These are phyloP conservation scores for Neosilurus hyrtlii DNA, from an alignment of 2,797 vertebrate species.

Conservation along the genomic window DNA sequence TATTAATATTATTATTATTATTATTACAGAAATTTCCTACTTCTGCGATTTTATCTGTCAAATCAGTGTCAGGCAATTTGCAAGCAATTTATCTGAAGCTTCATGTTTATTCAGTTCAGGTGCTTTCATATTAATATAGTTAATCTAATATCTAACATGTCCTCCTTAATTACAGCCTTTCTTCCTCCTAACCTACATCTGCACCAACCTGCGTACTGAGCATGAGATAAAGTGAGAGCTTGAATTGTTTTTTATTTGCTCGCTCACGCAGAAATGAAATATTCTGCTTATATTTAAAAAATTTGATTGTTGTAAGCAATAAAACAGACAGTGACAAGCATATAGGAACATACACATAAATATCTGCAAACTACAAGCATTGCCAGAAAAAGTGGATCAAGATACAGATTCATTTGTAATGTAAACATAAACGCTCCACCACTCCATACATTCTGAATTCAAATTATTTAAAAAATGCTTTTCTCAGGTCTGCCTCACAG, in stretches of 20 bases:
- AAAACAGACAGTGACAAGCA: not conserved
- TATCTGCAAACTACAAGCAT: not conserved
- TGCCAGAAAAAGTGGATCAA: not conserved
- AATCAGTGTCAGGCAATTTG: not conserved
- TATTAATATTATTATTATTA: not conserved
- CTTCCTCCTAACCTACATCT: constrained; percentile 47
- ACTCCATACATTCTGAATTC: not conserved
- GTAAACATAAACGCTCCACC: too few relatives aligned
- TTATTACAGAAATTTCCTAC: not conserved
- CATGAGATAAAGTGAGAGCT: constrained; percentile 35
- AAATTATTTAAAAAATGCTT: not conserved
- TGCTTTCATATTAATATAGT: constrained; percentile 74
- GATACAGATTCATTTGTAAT: not conserved
- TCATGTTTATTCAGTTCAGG: constrained; percentile 70
- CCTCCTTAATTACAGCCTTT: constrained; percentile 72
- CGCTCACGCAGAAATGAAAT: not conserved
- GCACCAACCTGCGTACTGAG: constrained; percentile 48
- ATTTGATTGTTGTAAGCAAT: not conserved
- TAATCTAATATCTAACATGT: constrained; percentile 72
- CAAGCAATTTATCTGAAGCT: constrained; percentile 60
- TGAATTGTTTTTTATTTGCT: not conserved
- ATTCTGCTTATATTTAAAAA: not conserved
- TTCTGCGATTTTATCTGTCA: constrained; percentile 12
- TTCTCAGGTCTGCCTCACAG: not conserved
- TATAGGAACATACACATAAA: not conserved